A percentile compares a stretch with the other conserved stretches of the same genome.
These are phyloP conservation scores for Lithobates pipiens DNA, from an alignment of 2,797 vertebrate species.

Conservation along the genomic window DNA sequence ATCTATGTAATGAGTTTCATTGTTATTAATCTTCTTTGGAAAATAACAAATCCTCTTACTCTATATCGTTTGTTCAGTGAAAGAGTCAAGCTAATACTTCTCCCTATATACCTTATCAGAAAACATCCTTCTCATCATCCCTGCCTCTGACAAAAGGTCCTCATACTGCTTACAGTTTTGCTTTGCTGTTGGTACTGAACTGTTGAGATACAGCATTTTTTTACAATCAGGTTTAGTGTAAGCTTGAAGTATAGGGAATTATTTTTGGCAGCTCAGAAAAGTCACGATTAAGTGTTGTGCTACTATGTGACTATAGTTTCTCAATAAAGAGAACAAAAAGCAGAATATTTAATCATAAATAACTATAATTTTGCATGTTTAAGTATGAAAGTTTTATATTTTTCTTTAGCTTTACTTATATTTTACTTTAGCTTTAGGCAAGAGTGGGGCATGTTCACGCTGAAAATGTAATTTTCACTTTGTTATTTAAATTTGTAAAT, in stretches of 20 bases:
- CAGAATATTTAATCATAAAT: too few relatives aligned
- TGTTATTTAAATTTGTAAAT: too few relatives aligned
- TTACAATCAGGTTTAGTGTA: neutral
- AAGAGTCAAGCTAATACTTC: neutral
- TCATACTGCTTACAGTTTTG: neutral
- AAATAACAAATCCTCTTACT: neutral
- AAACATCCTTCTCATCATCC: neutral
- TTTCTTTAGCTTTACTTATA: too few relatives aligned
- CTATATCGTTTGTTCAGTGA: neutral
- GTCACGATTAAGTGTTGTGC: too few relatives aligned
- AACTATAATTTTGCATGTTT: too few relatives aligned
- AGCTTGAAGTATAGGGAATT: neutral
- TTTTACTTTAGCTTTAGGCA: too few relatives aligned
- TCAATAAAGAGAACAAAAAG: neutral
- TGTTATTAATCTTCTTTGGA: slow-evolving; percentile 3
- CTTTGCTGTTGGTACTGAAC: neutral
- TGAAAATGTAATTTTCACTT: too few relatives aligned
- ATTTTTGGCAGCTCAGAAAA: neutral
- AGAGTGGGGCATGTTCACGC: too few relatives aligned
- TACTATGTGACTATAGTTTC: too few relatives aligned
- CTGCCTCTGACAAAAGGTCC: neutral
- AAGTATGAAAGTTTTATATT: too few relatives aligned
- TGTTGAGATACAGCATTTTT: neutral
- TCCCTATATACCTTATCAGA: neutral
- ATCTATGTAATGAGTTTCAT: neutral